phyloP scores from a whole-genome alignment of 35 echinoderm and acorn worm species.

The Ophioderma brevispina region DNA sequence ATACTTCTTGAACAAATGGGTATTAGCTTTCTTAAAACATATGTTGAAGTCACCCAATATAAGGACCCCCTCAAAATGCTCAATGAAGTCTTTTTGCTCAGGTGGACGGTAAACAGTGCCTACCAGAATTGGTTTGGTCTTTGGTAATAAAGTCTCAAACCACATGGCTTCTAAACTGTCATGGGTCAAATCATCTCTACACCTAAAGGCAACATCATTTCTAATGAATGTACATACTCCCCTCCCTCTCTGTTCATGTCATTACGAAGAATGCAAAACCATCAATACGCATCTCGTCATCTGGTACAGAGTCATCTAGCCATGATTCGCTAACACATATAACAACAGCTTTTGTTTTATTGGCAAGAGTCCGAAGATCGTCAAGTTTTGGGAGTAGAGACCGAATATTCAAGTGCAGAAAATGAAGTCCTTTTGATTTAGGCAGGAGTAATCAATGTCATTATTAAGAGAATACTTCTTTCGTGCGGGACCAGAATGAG shows the following conservation, averaged over 20 bases:
- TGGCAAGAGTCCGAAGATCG: not conserved
- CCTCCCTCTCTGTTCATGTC: not conserved
- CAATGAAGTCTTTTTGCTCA: not conserved
- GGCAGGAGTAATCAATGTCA: not conserved
- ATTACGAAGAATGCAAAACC: not conserved
- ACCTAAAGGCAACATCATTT: not conserved
- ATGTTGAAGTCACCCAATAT: too few relatives aligned
- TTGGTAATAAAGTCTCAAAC: not conserved
- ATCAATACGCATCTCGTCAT: not conserved
- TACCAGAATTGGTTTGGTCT: not conserved
- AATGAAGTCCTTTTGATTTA: not conserved
- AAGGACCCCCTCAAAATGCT: not conserved
- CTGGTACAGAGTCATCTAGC: not conserved
- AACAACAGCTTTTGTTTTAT: not conserved
- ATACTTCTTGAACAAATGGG: too few relatives aligned
- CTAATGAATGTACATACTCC: not conserved
- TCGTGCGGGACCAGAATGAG: not conserved
- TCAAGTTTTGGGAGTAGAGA: not conserved
- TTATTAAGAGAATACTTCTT: too few relatives aligned
- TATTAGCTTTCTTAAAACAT: too few relatives aligned
- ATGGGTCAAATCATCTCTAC: not conserved
- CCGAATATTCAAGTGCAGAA: not conserved
- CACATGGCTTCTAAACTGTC: not conserved
- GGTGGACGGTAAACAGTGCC: not conserved
- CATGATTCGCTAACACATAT: not conserved